Base-by-base conservation (phyloP, 2,113 vertebrate genomes). In the Thymallus thymallus region DNA sequence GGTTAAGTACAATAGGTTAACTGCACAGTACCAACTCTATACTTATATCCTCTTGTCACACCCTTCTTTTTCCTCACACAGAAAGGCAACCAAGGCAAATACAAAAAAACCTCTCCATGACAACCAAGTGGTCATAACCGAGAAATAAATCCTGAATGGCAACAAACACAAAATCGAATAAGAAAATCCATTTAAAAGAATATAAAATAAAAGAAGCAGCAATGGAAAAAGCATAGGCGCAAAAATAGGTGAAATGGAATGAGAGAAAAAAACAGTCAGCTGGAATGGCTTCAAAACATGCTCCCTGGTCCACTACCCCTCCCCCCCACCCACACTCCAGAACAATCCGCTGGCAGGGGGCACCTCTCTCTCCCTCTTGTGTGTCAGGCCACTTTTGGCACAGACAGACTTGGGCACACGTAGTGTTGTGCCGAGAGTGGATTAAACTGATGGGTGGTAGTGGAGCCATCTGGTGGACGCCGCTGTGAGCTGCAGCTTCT, bases 41-140 rank as follows among this genome's bases (percentile, higher is more conserved):
- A 48, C 14, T 48, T 35, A 6, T 30, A 61, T 68, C 35, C 35
- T 10, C 10, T 41, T 41, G 9, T 41, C 13, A 16, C 45, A 24
- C 63, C 23, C 12, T 10, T 55, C 14, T 41, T 30, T 73, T 30
- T n/a, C 67, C 65, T 84, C 73, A 65, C 63, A 3, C 67, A 77
- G 41, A 84, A 93, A 94, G 90, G 92, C 91, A 90, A 81, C 85
- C 81, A 76, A 82, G 88, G 90, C 91, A 88, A 88, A 82, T 78
- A 18, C 4, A 84, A 80, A 63, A 46, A 69, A 12, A 76, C 61
- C 78, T 58, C 24, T 66, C 62, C 1, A 48, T 76, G n/a, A 55
- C 6, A 55, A 6, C 20, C 1, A 60, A 60, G 48, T 18, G 5
- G 14, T 51, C 13, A 80, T 70, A 35, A 73, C 60, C 61, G 69